Percentiles rank a stretch among this genome's conserved stretches.
phyloP scores from a whole-genome alignment of 2,797 vertebrate genomes.

The Octomys mimax region DNA sequence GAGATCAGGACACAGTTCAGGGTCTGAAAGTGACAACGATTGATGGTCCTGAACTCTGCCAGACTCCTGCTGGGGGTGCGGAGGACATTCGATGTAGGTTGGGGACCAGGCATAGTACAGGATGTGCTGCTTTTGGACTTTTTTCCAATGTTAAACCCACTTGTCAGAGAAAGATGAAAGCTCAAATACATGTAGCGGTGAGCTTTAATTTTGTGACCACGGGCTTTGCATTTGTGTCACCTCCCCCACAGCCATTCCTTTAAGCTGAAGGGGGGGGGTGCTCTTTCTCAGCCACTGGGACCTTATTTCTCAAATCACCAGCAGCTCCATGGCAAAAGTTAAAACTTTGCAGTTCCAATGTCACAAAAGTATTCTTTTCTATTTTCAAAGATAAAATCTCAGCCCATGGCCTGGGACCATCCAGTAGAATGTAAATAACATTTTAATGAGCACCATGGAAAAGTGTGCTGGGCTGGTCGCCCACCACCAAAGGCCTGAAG shows the following conservation, averaged over 20 bases:
- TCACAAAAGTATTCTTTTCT: conserved; percentile 43
- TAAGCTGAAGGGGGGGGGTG: background rate
- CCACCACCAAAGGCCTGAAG: conserved; percentile 61
- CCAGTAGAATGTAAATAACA: conserved; percentile 65
- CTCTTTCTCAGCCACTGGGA: background rate
- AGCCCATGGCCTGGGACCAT: conserved; percentile 50
- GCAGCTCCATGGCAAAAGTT: background rate
- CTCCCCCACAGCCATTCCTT: background rate
- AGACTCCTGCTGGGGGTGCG: background rate
- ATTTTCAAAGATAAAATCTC: conserved; percentile 63
- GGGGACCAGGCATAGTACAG: background rate
- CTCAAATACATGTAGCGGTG: conserved; percentile 47
- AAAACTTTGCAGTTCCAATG: conserved; percentile 41
- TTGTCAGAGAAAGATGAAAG: conserved; percentile 54
- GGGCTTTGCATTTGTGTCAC: conserved; percentile 45
- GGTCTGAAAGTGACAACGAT: conserved; percentile 20
- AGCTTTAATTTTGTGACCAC: conserved; percentile 32
- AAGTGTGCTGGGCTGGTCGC: conserved; percentile 38
- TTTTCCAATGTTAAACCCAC: conserved; percentile 22
- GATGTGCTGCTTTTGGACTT: conserved; percentile 37
- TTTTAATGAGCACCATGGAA: conserved; percentile 65
- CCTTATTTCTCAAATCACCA: conserved; percentile 46
- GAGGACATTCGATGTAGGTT: background rate
- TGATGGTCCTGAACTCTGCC: conserved; percentile 15
- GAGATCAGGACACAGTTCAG: conserved; percentile 61